phyloP scores from a whole-genome alignment of 2,797 vertebrate genomes.

The Chelmon rostratus region DNA sequence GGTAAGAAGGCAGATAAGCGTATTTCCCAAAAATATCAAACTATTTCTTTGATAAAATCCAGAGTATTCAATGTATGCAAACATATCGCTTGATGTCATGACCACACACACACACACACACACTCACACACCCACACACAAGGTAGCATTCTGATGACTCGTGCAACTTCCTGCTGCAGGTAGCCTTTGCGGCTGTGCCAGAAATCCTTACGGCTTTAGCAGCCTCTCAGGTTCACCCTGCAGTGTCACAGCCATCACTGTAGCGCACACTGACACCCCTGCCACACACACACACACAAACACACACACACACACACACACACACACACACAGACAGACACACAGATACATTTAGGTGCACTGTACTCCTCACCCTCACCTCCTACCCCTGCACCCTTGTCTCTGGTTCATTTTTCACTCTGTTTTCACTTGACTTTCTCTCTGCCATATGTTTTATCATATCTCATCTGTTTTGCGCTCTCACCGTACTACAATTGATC shows the following conservation, averaged over 20 bases:
- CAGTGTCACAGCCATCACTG: slow-evolving; percentile 41
- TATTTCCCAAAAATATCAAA: background rate
- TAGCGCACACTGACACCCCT: slow-evolving; percentile 10
- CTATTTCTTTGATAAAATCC: background rate
- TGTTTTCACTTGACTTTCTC: slow-evolving; percentile 6
- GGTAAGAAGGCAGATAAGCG: background rate
- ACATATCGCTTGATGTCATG: background rate
- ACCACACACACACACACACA: background rate
- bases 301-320: slow-evolving; percentile 16
- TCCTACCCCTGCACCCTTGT: slow-evolving; percentile 10
- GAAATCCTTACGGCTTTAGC: slow-evolving; percentile 33
- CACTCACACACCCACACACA: slow-evolving; percentile 10
- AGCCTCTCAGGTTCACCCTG: slow-evolving; percentile 42
- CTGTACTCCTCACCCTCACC: slow-evolving; percentile 16
- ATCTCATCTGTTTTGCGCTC: slow-evolving; percentile 19
- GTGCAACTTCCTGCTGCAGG: slow-evolving; percentile 10
- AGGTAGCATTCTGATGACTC: slow-evolving; percentile 39
- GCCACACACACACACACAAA: slow-evolving; percentile 1
- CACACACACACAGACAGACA: slow-evolving; percentile 1
- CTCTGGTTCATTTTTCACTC: slow-evolving; percentile 8
- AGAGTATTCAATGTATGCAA: slow-evolving; percentile 9
- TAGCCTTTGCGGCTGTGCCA: slow-evolving; percentile 17
- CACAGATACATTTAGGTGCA: slow-evolving; percentile 14
- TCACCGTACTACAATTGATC: background rate
- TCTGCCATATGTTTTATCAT: background rate